Base-by-base conservation (phyloP, 2,113 vertebrate genomes). In the Cichladusa arquata region DNA sequence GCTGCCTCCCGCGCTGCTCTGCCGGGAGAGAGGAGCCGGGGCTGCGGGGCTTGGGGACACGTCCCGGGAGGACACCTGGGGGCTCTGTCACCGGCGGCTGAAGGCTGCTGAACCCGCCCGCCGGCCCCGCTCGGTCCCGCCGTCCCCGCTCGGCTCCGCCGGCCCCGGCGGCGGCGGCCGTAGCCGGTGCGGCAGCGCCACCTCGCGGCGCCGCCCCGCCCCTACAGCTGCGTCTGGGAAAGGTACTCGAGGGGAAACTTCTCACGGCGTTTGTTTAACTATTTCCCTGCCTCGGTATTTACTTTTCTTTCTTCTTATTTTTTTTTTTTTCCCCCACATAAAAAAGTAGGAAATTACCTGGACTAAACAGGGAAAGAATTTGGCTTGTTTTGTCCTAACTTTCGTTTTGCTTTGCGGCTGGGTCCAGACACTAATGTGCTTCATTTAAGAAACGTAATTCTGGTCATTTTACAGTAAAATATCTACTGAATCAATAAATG, bases 131-230 rank as follows among this genome's bases (percentile, higher is more conserved):
- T 38, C 64, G 44, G 42, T 11, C 33, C 31, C 17, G 60, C 23
- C 36, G 23, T 9, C 12, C 31, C 26, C 26, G 50, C n/a, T n/a
- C n/a, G n/a, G n/a, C n/a, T n/a, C n/a, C n/a, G n/a, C n/a, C n/a
- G 31, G 29, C 6, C 34, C 66, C 45, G 36, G 36, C 36, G 36
- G 36, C 8, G 36, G 36, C 36, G 36, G 40, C 54, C 5, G 87
- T 91, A 6, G 5, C 74, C 58, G 74, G 83, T 85, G 91, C 88
- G 65, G 84, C 84, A 81, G 88, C 56, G 94, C 50, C 94, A 90
- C 86, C 92, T 65, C 18, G 92, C 78, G 94, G 77, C 7, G 1
- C 1, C 0, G 5, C 0, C 3, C 22, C 25, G 11, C 26, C n/a
- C 47, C 26, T 29, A 14, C 86, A 38, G 48, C 57, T 2, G 25